phyloP scores from a whole-genome alignment of 2,113 vertebrate genomes.

The Poeciliopsis turrubarensis region DNA sequence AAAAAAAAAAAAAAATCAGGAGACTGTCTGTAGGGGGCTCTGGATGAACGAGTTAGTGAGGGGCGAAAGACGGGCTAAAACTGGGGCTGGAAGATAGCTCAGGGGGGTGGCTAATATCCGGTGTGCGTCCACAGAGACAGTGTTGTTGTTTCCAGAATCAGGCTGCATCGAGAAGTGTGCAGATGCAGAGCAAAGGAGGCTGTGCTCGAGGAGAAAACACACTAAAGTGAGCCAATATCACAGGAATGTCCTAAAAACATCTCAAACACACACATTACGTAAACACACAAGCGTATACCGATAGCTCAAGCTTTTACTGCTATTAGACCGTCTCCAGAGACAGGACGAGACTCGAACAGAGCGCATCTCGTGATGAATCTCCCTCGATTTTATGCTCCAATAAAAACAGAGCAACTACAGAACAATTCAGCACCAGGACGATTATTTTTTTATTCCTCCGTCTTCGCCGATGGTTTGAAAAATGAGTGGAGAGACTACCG shows the following conservation, averaged over 20 bases:
- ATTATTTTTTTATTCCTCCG: background rate
- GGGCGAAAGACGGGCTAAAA: conserved; percentile 19
- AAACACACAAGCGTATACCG: conserved; percentile 9
- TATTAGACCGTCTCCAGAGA: conserved; percentile 17
- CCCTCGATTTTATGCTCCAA: background rate
- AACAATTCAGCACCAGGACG: conserved; percentile 1
- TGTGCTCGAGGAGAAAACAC: background rate
- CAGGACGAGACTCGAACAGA: background rate
- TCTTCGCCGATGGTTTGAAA: background rate
- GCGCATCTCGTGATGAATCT: conserved; percentile 23
- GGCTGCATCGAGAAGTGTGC: conserved; percentile 38
- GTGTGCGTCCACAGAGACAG: conserved; percentile 50
- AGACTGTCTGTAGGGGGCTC: conserved; percentile 11
- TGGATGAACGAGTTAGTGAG: conserved; percentile 25
- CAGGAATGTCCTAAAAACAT: conserved; percentile 23
- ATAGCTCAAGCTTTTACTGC: conserved; percentile 18
- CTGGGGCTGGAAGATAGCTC: background rate
- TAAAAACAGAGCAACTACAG: conserved; percentile 7
- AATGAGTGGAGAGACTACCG: background rate
- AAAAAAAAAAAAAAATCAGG: background rate
- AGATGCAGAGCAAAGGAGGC: conserved; percentile 21
- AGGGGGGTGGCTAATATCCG: conserved; percentile 43
- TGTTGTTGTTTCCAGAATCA: conserved; percentile 45
- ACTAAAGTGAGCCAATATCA: conserved; percentile 9
- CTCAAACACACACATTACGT: conserved; percentile 8